Percentiles rank a stretch among this genome's conserved stretches.
Evolutionary conservation across 2,888 invertebrate genomes (phyloP).

Genomic region (Ptilodon capucinus): DNA sequence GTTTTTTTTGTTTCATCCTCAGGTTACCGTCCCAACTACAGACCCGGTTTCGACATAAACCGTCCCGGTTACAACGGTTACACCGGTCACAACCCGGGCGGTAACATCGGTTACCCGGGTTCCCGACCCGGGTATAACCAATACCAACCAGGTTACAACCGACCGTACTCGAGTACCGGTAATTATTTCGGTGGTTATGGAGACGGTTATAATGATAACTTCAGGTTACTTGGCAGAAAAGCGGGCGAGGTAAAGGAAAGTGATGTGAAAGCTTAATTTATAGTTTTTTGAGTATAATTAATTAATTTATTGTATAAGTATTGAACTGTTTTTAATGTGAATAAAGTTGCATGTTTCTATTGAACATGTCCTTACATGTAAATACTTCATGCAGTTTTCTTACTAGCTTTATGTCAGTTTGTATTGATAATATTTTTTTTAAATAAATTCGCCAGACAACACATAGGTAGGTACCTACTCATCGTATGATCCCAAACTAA

Average conservation of each 20-base stretch:
- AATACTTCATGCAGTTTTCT: background rate
- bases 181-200: slow-evolving; percentile 60
- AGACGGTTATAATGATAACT: slow-evolving; percentile 59
- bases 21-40: slow-evolving; percentile 55
- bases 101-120: slow-evolving; percentile 40
- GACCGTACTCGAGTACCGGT: slow-evolving; percentile 46
- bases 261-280: slow-evolving; percentile 28
- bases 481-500: too few relatives aligned
- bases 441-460: too few relatives aligned
- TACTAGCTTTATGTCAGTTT: background rate
- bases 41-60: slow-evolving; percentile 45
- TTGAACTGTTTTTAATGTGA: background rate
- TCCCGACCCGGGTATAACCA: slow-evolving; percentile 39
- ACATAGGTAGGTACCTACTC: too few relatives aligned
- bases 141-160: slow-evolving; percentile 29
- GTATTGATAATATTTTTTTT: too few relatives aligned
- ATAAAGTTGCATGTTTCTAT: background rate
- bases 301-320: background rate
- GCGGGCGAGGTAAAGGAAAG: slow-evolving; percentile 55
- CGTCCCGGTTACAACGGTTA: slow-evolving; percentile 41
- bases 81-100: slow-evolving; percentile 16
- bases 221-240: slow-evolving; percentile 57
- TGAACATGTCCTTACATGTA: background rate
- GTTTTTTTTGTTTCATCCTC: slow-evolving; percentile 16
- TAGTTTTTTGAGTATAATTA: background rate